phyloP scores from a whole-genome alignment of 2,113 vertebrate genomes.

The Corythornis madagascariensis region DNA sequence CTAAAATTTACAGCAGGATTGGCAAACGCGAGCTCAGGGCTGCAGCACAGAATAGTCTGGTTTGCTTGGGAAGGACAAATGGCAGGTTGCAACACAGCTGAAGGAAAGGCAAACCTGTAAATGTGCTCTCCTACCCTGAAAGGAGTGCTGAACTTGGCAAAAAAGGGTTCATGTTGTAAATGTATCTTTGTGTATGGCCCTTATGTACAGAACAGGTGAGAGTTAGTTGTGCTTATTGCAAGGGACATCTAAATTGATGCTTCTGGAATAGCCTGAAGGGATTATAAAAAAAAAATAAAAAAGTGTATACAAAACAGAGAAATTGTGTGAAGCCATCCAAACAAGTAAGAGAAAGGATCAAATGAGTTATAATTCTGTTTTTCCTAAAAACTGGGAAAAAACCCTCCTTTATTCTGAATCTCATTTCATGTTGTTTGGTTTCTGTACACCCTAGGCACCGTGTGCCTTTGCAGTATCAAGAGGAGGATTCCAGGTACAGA shows the following conservation, averaged over 20 bases:
- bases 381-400: background rate
- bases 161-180: background rate
- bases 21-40: background rate
- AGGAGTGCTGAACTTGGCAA: background rate
- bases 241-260: background rate
- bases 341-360: background rate
- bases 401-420: background rate
- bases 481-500: slow-evolving; percentile 30
- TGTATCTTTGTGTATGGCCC: background rate
- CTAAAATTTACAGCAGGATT: background rate
- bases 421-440: background rate
- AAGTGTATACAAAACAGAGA: background rate
- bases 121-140: background rate
- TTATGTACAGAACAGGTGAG: background rate
- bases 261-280: background rate
- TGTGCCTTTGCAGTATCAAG: background rate
- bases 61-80: background rate
- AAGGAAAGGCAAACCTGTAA: background rate
- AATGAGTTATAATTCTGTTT: background rate
- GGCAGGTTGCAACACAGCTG: background rate
- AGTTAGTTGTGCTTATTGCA: background rate
- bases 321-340: background rate
- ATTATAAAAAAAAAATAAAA: background rate
- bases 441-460: background rate
- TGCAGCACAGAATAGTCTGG: background rate